Conservation (phyloP, 2,888 invertebrate species). For the Temnothorax rugatulus region DNA sequence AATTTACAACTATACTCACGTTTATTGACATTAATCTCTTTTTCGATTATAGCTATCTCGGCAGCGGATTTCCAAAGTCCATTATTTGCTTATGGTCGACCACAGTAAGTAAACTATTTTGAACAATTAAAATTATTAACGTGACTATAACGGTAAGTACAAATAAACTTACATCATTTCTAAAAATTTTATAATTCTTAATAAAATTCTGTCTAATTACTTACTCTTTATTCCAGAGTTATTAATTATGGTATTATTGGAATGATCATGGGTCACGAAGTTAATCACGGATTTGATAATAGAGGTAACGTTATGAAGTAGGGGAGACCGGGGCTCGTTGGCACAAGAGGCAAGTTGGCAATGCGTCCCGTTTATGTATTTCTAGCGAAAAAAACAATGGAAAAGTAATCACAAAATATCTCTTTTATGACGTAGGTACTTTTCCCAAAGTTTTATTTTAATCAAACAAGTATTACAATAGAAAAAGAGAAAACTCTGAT, state of each 20-base stretch:
- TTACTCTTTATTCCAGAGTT: slow-evolving; percentile 42
- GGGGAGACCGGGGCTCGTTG: too few relatives aligned
- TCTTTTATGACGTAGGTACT: too few relatives aligned
- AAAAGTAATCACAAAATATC: too few relatives aligned
- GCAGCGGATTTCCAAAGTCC: slow-evolving; percentile 69
- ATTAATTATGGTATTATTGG: slow-evolving; percentile 69
- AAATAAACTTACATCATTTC: neutral
- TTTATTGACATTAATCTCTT: neutral
- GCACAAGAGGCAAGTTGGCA: too few relatives aligned
- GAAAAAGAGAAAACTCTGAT: too few relatives aligned
- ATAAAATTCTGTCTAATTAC: neutral
- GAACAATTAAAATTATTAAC: neutral
- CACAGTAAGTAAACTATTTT: slow-evolving; percentile 60
- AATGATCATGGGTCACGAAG: slow-evolving; percentile 66
- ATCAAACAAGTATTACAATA: too few relatives aligned
- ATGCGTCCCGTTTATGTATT: too few relatives aligned
- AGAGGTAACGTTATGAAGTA: slow-evolving; percentile 43
- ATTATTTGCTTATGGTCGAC: slow-evolving; percentile 57
- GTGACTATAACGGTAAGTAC: neutral
- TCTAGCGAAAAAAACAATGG: too few relatives aligned
- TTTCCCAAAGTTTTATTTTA: too few relatives aligned
- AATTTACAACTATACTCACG: slow-evolving; percentile 11
- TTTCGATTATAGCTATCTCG: slow-evolving; percentile 52
- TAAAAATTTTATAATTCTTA: neutral
- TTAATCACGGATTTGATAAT: slow-evolving; percentile 71